Evolutionary conservation across 2,888 invertebrate genomes (phyloP).

Genomic region (Aspidapion aeneum): DNA sequence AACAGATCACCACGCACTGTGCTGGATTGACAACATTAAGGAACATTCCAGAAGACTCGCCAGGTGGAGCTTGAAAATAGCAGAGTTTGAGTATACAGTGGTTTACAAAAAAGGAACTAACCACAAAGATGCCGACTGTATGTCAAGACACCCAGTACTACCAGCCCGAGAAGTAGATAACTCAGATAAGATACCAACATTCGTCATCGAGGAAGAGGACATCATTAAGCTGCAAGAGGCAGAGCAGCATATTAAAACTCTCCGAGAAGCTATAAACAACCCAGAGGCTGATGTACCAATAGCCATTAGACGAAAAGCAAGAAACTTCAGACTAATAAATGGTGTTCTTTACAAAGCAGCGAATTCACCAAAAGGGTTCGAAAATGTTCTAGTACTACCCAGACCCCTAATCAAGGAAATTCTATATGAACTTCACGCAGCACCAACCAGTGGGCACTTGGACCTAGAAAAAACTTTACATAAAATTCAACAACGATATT

Average conservation of each 20-base stretch:
- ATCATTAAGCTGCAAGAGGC: slow-evolving; percentile 1
- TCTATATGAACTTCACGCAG: too few species aligned
- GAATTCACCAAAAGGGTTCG: too few species aligned
- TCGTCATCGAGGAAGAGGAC: slow-evolving; percentile 7
- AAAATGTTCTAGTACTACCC: too few species aligned
- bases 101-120: slow-evolving; percentile 2
- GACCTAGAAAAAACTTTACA: too few species aligned
- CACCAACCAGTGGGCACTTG: too few species aligned
- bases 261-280: not conserved
- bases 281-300: not conserved
- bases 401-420: too few species aligned
- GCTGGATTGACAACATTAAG: not conserved
- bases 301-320: not conserved
- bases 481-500: too few species aligned
- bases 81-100: not conserved
- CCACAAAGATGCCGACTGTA: slow-evolving; percentile 19
- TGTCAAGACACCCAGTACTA: slow-evolving; percentile 9
- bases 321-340: not conserved
- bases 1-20: slow-evolving; percentile 4
- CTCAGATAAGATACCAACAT: not conserved
- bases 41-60: not conserved
- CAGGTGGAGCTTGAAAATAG: not conserved
- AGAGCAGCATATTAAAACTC: not conserved
- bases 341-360: too few species aligned
- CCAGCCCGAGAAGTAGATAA: not conserved